phyloP scores from a whole-genome alignment of 2,888 invertebrate species.

The Rotaria socialis region DNA sequence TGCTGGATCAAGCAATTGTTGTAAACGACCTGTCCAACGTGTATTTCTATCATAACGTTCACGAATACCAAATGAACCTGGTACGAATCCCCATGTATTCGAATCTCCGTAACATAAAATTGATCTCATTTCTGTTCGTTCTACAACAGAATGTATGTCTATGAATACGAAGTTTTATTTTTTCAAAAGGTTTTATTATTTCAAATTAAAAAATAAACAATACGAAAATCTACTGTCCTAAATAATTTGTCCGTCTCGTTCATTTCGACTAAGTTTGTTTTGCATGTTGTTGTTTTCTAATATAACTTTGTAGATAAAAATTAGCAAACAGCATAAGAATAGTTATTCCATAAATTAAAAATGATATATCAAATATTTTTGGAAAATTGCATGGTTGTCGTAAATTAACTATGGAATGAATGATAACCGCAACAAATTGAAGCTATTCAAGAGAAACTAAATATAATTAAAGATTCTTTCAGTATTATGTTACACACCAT shows the following conservation, averaged over 20 bases:
- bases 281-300: slow-evolving; percentile 48
- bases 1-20: background rate
- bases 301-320: slow-evolving; percentile 82
- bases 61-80: background rate
- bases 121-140: background rate
- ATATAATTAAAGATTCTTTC: background rate
- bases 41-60: slow-evolving; percentile 21
- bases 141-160: too few species aligned
- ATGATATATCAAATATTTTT: slow-evolving; percentile 53
- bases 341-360: slow-evolving; percentile 77
- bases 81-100: slow-evolving; percentile 19
- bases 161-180: too few species aligned
- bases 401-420: slow-evolving; percentile 54
- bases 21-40: slow-evolving; percentile 23
- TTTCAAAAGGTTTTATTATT: too few species aligned
- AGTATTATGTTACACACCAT: slow-evolving; percentile 52
- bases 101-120: slow-evolving; percentile 31
- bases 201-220: too few species aligned
- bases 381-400: slow-evolving; percentile 53
- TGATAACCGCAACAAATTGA: slow-evolving; percentile 59
- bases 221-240: too few species aligned
- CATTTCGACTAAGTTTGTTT: background rate
- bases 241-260: background rate
- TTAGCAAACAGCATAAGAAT: slow-evolving; percentile 90
- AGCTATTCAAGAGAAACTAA: slow-evolving; percentile 50